Conservation (phyloP, 2,113 vertebrate species). For the Centropus unirufus region DNA sequence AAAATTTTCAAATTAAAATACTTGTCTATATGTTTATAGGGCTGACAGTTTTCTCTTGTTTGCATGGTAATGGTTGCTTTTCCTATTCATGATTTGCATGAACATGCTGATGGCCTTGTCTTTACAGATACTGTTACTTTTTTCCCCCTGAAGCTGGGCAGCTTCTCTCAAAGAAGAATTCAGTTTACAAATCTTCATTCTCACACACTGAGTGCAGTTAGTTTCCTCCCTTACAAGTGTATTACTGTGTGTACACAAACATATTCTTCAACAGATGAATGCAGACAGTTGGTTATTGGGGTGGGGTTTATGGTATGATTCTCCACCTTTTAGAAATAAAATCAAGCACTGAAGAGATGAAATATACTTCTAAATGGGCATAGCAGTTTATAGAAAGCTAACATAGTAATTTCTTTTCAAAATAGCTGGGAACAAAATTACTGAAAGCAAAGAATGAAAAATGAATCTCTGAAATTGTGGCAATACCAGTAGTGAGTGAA, state of each 20-base stretch:
- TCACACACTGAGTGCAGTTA: neutral
- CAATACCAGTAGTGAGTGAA: neutral
- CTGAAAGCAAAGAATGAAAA: constrained; percentile 7
- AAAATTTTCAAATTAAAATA: constrained; percentile 32
- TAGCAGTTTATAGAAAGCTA: neutral
- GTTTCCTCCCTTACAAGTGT: neutral
- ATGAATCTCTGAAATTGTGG: constrained; percentile 6
- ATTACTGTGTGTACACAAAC: neutral
- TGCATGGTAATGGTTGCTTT: neutral
- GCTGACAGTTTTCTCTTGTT: constrained; percentile 23
- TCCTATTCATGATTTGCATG: neutral
- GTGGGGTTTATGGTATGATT: neutral
- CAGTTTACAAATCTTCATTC: constrained; percentile 10
- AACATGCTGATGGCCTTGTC: constrained; percentile 30
- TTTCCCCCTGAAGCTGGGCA: neutral
- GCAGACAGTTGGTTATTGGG: neutral
- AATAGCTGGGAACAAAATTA: neutral
- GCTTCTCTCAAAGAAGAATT: constrained; percentile 38
- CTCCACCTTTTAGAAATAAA: neutral
- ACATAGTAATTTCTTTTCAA: neutral
- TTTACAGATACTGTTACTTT: neutral
- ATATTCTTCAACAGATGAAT: neutral
- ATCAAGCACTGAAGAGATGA: neutral
- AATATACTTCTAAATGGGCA: neutral
- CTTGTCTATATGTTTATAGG: constrained; percentile 5